Evolutionary conservation across 92 coral and sea anemone genomes (phyloP), one percentile per base, ranked within the genome.

Genomic region (Micromussa lordhowensis): DNA sequence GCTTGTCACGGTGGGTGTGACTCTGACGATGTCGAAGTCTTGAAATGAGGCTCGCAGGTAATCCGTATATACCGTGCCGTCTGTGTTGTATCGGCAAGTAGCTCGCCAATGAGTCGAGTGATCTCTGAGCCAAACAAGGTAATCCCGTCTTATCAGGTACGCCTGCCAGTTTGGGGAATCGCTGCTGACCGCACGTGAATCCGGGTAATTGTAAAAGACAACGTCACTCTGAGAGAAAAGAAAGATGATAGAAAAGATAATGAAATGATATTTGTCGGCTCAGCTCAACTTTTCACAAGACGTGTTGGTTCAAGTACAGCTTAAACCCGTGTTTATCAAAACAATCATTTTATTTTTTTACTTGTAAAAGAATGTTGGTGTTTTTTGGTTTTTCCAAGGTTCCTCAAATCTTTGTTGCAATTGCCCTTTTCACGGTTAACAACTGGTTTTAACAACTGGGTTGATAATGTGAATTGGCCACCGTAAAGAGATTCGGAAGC

Each of bases 11-110:
- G 9, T 48, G 64, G 82, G 68, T 28, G 4, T 21, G 28, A 30
- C 61, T 15, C 32, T 80, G 19, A 83, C 51, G 63, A 78, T 8
- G 11, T 49, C 29, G 36, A 72, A 21, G 36, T 77, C 58, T 38
- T 66, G 70, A 16, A 84, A 55, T n/a, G 79, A 57, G 15, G 66
- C 86, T 53, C 83, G 84, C 54, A 76, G 77, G 71, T 89, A 89
- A 84, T 89, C 92, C 24, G 73, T 77, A 29, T 84, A 89, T 78
- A 84, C 76, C 34, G 85, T 70, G 24, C 92, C 92, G 38, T 89
- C 89, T 35, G 80, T 78, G 49, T 89, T 79, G 32, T 78, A 89
- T 51, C 78, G 77, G 68, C 92, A 89, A 54, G 92, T 89, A 69
- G 87, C 57, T 53, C 92, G 85, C 83, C 88, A 90, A 36, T 85